These are phyloP conservation scores for Hippopotamus amphibius DNA, from an alignment of 2,113 vertebrate genomes.

Conservation along the genomic window DNA sequence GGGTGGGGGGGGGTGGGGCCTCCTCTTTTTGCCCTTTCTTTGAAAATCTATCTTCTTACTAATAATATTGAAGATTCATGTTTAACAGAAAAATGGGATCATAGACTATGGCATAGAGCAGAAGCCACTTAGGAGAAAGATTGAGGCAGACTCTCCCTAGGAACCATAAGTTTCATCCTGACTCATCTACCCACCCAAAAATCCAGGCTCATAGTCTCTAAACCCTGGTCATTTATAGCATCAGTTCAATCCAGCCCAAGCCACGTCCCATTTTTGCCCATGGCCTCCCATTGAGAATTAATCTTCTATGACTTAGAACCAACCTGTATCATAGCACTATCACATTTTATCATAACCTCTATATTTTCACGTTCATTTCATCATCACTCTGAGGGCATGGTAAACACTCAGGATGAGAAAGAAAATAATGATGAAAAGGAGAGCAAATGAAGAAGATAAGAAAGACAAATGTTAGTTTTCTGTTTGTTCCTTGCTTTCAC, in stretches of 20 bases:
- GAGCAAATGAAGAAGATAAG: background rate
- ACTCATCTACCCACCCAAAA: background rate
- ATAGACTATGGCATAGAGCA: background rate
- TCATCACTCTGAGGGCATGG: background rate
- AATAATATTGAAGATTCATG: conserved; percentile 4
- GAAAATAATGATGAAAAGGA: background rate
- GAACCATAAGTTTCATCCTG: background rate
- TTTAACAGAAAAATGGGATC: background rate
- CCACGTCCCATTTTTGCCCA: background rate
- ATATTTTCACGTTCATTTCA: background rate
- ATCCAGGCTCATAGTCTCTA: background rate
- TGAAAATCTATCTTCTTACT: background rate
- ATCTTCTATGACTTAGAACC: background rate
- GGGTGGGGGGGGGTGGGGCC: background rate
- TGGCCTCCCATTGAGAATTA: background rate
- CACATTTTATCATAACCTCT: background rate
- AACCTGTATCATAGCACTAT: background rate
- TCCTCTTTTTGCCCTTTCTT: background rate
- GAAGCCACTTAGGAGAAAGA: background rate
- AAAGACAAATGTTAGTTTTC: background rate
- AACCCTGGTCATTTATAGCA: background rate
- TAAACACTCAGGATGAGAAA: background rate
- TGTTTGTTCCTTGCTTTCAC: background rate
- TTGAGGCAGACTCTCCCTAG: background rate
- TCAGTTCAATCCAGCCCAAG: background rate